Percentiles rank a stretch among this genome's conserved stretches.
Evolutionary conservation across 1,140 invertebrate genomes (phyloP).

Genomic region (Nephotettix cincticeps): DNA sequence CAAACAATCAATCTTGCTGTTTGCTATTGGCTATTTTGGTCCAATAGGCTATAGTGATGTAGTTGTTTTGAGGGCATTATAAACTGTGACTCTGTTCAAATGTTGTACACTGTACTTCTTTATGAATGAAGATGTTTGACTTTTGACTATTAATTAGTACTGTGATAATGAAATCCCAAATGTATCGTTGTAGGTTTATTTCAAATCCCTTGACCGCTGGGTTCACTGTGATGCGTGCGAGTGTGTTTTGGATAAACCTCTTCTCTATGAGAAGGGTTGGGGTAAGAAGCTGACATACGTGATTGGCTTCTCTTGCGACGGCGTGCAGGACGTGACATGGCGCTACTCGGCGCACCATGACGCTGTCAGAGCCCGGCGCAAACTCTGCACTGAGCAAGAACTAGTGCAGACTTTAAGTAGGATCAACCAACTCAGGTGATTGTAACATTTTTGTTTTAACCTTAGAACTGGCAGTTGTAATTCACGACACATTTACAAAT

Average conservation of each 20-base stretch:
- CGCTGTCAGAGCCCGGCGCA: conserved; percentile 55
- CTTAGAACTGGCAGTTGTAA: too few species aligned
- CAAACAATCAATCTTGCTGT: too few species aligned
- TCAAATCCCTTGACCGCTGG: conserved; percentile 72
- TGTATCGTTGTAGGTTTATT: conserved; percentile 73
- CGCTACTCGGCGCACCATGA: conserved; percentile 76
- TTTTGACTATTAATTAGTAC: too few species aligned
- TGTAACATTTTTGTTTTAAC: too few species aligned
- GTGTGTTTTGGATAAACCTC: conserved; percentile 80
- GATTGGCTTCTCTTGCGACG: conserved; percentile 85
- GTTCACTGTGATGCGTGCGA: conserved; percentile 96
- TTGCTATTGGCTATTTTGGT: too few species aligned
- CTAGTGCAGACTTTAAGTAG: background rate
- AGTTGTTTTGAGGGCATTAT: too few species aligned
- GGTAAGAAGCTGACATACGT: conserved; percentile 85
- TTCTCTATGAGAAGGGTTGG: conserved; percentile 93
- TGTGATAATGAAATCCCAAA: background rate
- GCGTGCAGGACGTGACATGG: conserved; percentile 97
- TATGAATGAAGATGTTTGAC: too few species aligned
- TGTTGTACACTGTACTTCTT: too few species aligned
- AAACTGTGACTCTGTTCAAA: too few species aligned
- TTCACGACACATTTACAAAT: too few species aligned
- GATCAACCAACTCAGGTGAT: background rate
- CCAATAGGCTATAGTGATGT: too few species aligned
- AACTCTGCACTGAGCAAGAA: conserved; percentile 56